phyloP scores from a whole-genome alignment of 1,140 invertebrate species.

The Listronotus bonariensis region DNA sequence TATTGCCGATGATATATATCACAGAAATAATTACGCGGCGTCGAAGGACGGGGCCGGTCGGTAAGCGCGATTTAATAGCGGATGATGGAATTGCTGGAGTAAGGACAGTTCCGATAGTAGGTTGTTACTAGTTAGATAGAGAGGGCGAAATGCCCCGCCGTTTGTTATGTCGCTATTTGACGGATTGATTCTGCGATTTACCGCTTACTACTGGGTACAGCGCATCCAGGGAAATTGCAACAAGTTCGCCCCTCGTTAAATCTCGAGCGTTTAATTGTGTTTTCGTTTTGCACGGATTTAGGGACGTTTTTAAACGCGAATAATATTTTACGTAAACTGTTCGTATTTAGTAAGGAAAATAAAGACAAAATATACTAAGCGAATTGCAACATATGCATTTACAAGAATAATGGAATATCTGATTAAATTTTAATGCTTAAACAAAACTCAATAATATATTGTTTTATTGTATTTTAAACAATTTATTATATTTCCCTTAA shows the following conservation, averaged over 20 bases:
- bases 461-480: too few relatives aligned
- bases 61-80: constrained; percentile 32
- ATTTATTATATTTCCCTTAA: too few relatives aligned
- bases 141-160: constrained; percentile 39
- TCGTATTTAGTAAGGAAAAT: too few relatives aligned
- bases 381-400: too few relatives aligned
- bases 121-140: constrained; percentile 44
- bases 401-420: too few relatives aligned
- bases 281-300: constrained; percentile 21
- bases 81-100: constrained; percentile 35
- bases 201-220: constrained; percentile 35
- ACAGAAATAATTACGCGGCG: constrained; percentile 16
- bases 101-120: constrained; percentile 41
- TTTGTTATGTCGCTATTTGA: constrained; percentile 44
- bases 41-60: constrained; percentile 1
- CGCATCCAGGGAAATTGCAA: constrained; percentile 38
- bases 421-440: too few relatives aligned
- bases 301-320: too few relatives aligned
- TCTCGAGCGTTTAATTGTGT: constrained; percentile 32
- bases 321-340: too few relatives aligned
- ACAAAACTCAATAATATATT: too few relatives aligned
- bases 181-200: constrained; percentile 44
- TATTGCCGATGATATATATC: constrained; percentile 19
- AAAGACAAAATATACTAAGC: too few relatives aligned
- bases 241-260: constrained; percentile 29